Base-by-base conservation (phyloP, 2,888 invertebrate genomes). In the Hedya salicella region DNA sequence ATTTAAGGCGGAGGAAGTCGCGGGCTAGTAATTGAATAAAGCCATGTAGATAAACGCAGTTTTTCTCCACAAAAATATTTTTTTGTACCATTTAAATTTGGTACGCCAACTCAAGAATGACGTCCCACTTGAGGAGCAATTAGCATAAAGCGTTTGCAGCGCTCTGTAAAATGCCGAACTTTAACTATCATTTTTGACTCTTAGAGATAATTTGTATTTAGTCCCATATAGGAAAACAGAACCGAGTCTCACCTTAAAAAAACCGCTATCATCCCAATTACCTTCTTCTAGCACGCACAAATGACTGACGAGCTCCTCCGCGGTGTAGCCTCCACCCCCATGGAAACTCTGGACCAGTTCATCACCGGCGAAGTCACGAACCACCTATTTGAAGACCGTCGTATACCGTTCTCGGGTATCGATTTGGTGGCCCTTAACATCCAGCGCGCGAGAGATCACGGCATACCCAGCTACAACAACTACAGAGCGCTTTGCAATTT, bases 331-430 rank as follows among this genome's bases (percentile, higher is more conserved):
- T 96, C 97, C 0, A 97, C 97, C 0, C 97, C 98, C 0, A 97
- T 98, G 96, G 98, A 98, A 87, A 97, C 96, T 0, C 89, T 98
- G 56, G 98, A 98, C 89, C 97, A 98, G 83, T 98, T 98, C 83
- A 96, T 98, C 74, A 98, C 98, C 0, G 97, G 97, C 0, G 98
- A 98, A 92, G 97, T 98, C 0, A 97, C 98, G 8, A 98, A 98
- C 87, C 98, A 98, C 87, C 91, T 98, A 62, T 98, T 98, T 83
- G 98, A 98, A 85, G 96, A 98, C 79, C 94, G 95, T 14, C 95
- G 95, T 70, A 95, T 97, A 71, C 97, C 98, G 0, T 98, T 98
- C 88, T 98, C 98, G 0, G 98, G 98, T 8, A 93, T 98, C 67
- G 98, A 98, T 88, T 92, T 98, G 60, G 95, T 98, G n/a, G 96